A percentile compares a stretch with the other conserved stretches of the same genome.
Evolutionary conservation across 1,140 invertebrate genomes (phyloP).

Genomic region (Zophobas morio): DNA sequence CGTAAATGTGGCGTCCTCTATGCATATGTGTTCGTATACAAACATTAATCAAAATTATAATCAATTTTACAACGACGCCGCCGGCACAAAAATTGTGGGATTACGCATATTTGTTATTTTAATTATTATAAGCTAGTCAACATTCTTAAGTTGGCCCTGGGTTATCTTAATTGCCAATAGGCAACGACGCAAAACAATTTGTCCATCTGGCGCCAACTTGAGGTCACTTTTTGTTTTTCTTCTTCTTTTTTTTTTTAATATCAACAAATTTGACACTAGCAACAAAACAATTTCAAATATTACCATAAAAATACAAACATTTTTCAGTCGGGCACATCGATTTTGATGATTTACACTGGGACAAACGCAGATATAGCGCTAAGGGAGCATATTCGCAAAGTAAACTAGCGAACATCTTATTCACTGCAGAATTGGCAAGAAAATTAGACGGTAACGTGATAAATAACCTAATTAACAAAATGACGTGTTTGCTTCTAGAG

Average conservation of each 20-base stretch:
- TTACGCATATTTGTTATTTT: too few relatives aligned
- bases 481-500: conserved; percentile 62
- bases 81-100: too few relatives aligned
- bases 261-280: neutral
- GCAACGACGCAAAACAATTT: too few relatives aligned
- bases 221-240: too few relatives aligned
- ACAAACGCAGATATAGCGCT: conserved; percentile 74
- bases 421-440: conserved; percentile 75
- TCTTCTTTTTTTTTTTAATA: too few relatives aligned
- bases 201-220: too few relatives aligned
- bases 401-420: conserved; percentile 85
- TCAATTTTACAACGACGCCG: conserved; percentile 38
- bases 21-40: conserved; percentile 67
- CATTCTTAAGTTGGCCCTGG: too few relatives aligned
- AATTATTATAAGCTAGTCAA: too few relatives aligned
- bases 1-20: conserved; percentile 76
- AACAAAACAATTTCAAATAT: neutral
- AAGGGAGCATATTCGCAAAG: conserved; percentile 77
- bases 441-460: conserved; percentile 71
- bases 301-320: conserved; percentile 1
- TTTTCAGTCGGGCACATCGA: conserved; percentile 74
- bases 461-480: conserved; percentile 18
- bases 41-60: conserved; percentile 53
- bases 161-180: too few relatives aligned
- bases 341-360: conserved; percentile 79